phyloP scores from a whole-genome alignment of 2,888 invertebrate species.

The Allolobophora icterica region DNA sequence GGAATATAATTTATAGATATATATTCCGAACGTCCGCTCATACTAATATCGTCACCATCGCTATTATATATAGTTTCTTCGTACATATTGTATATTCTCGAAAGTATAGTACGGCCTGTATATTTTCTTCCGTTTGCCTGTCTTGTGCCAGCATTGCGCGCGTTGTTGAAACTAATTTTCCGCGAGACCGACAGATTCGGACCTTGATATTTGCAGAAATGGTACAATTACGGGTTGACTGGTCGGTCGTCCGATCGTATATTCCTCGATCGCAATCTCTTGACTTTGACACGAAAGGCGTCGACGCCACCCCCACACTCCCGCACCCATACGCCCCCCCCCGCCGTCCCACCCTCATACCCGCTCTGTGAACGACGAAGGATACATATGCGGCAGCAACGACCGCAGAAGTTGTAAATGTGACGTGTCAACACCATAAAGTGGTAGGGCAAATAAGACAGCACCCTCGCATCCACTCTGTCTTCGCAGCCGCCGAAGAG shows the following conservation, averaged over 20 bases:
- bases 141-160: too few relatives aligned
- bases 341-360: neutral
- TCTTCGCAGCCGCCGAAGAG: neutral
- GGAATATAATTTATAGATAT: neutral
- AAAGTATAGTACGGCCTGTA: neutral
- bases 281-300: conserved; percentile 8
- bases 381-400: neutral
- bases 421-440: conserved; percentile 10
- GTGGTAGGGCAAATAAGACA: neutral
- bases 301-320: neutral
- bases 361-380: neutral
- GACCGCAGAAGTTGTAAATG: neutral
- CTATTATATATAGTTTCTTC: neutral
- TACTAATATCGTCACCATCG: neutral
- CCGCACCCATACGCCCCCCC: neutral
- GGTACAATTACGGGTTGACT: neutral
- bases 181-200: neutral
- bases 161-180: conserved; percentile 10
- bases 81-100: neutral
- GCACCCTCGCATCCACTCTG: neutral
- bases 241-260: neutral
- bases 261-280: neutral
- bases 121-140: too few relatives aligned
- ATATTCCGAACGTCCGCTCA: neutral
- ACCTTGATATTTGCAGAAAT: conserved; percentile 6